Percentiles rank a stretch among this genome's conserved stretches.
Evolutionary conservation across 1,140 invertebrate genomes (phyloP).

Genomic region (Papilio xuthus): DNA sequence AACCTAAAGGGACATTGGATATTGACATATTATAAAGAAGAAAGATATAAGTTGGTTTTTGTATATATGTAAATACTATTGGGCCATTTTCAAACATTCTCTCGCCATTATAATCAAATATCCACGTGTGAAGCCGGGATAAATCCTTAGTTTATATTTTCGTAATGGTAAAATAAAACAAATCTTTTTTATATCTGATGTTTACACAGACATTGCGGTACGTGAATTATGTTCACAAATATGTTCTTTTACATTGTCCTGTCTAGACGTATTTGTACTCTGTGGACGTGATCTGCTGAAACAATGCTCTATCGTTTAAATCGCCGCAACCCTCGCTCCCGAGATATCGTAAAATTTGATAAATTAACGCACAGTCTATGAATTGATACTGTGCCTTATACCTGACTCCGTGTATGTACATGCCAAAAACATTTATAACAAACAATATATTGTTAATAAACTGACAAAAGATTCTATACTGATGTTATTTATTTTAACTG

Average conservation of each 20-base stretch:
- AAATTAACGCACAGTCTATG: background rate
- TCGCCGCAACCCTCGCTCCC: background rate
- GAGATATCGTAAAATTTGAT: slow-evolving; percentile 3
- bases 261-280: slow-evolving; percentile 9
- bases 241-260: background rate
- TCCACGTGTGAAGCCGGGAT: background rate
- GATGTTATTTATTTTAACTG: background rate
- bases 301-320: slow-evolving; percentile 22
- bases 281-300: slow-evolving; percentile 5
- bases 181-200: background rate
- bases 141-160: background rate
- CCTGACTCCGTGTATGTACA: background rate
- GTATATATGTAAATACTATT: too few relatives aligned
- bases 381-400: background rate
- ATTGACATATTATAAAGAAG: background rate
- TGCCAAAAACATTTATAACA: background rate
- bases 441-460: background rate
- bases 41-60: too few relatives aligned
- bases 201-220: slow-evolving; percentile 5
- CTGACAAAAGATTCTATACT: background rate
- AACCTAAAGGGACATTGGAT: background rate
- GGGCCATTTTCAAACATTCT: too few relatives aligned
- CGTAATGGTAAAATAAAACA: background rate
- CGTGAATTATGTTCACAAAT: slow-evolving; percentile 22
- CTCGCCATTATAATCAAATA: too few relatives aligned